Evolutionary conservation across 2,888 invertebrate genomes (phyloP).

Genomic region (Thymelicus lineola): DNA sequence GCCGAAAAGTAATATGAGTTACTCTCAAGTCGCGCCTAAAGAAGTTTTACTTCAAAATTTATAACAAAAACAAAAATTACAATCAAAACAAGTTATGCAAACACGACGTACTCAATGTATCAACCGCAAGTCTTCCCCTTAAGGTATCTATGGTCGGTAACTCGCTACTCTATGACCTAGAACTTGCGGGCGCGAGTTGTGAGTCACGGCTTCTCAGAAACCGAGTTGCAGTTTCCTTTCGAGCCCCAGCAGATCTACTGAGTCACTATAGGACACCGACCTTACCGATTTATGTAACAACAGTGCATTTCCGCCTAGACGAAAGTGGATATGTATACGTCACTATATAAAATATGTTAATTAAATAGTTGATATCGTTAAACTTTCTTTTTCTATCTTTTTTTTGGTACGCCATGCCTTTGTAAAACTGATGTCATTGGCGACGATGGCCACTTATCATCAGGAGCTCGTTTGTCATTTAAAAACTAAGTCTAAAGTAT

Average conservation of each 20-base stretch:
- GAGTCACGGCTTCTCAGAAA: conserved; percentile 70
- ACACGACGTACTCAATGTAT: not conserved
- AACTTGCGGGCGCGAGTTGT: conserved; percentile 67
- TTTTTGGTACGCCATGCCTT: no score
- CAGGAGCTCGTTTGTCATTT: no score
- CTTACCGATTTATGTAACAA: conserved; percentile 42
- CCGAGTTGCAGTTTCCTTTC: conserved; percentile 65
- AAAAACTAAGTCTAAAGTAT: no score
- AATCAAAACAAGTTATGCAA: not conserved
- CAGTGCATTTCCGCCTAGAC: not conserved
- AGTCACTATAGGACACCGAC: conserved; percentile 49
- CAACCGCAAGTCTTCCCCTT: conserved; percentile 23
- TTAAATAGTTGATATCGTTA: not conserved
- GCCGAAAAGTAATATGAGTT: no score
- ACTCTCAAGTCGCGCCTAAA: no score
- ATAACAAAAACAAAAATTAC: conserved; percentile 20
- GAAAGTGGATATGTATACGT: not conserved
- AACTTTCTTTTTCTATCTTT: no score
- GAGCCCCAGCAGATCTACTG: conserved; percentile 49
- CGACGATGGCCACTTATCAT: no score
- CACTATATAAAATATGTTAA: not conserved
- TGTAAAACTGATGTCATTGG: no score
- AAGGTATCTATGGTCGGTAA: conserved; percentile 49
- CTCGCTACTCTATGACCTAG: conserved; percentile 74
- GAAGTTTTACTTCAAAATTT: no score